phyloP scores from a whole-genome alignment of 1,140 invertebrate genomes.

The Pissodes strobi region DNA sequence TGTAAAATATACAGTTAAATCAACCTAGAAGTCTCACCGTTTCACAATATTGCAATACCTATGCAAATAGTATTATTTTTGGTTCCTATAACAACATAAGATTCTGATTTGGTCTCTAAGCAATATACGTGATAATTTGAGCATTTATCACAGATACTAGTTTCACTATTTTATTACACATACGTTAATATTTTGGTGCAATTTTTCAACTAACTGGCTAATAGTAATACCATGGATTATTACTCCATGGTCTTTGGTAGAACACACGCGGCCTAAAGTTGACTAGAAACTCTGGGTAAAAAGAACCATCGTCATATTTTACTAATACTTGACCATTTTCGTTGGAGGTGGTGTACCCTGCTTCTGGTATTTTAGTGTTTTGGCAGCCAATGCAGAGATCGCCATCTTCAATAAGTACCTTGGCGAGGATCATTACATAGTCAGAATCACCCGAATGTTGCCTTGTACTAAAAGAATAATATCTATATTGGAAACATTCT shows the following conservation, averaged over 20 bases:
- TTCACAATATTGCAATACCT: too few relatives aligned
- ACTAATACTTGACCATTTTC: constrained; percentile 32
- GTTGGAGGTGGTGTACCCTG: constrained; percentile 34
- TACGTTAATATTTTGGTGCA: too few relatives aligned
- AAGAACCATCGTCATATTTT: constrained; percentile 42
- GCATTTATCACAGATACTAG: too few relatives aligned
- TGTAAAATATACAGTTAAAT: too few relatives aligned
- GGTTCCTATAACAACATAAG: too few relatives aligned
- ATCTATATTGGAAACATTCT: neutral
- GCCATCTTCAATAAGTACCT: constrained; percentile 29
- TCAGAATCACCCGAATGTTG: neutral
- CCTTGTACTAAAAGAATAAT: too few relatives aligned
- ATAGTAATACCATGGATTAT: neutral
- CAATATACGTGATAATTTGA: too few relatives aligned
- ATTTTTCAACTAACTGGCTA: too few relatives aligned
- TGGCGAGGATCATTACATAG: constrained; percentile 34
- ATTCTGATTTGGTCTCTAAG: too few relatives aligned
- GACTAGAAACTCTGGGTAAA: constrained; percentile 36
- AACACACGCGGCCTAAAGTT: constrained; percentile 18
- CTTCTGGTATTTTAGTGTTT: constrained; percentile 22
- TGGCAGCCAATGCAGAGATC: constrained; percentile 9
- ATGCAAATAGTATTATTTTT: too few relatives aligned
- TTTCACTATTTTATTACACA: too few relatives aligned
- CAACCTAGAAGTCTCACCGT: too few relatives aligned
- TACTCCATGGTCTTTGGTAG: neutral